Evolutionary conservation across 2,113 vertebrate species (phyloP).

Genomic region (Crotophaga sulcirostris): DNA sequence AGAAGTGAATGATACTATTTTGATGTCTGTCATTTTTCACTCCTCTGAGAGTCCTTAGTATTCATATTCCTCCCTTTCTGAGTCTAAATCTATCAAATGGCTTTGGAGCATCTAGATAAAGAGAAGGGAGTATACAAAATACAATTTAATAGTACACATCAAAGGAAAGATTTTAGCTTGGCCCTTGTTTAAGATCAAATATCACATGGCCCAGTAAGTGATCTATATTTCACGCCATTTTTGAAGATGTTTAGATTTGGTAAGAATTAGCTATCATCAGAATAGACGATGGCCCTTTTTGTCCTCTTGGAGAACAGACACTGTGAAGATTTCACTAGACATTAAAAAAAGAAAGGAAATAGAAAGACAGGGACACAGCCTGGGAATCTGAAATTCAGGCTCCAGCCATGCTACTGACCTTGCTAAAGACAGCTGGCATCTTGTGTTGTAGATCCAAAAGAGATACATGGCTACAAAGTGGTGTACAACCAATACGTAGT

Average conservation of each 20-base stretch:
- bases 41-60: not conserved
- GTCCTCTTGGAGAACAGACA: not conserved
- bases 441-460: not conserved
- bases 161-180: not conserved
- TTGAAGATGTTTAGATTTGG: not conserved
- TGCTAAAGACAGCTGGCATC: not conserved
- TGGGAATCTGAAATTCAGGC: not conserved
- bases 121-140: not conserved
- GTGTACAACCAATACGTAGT: not conserved
- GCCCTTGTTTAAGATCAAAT: not conserved
- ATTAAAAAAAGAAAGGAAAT: too few species aligned
- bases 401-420: not conserved
- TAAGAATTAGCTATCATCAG: not conserved
- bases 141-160: not conserved
- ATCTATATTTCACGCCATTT: not conserved
- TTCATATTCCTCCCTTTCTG: not conserved
- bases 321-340: not conserved
- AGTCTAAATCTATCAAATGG: not conserved
- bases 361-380: not conserved
- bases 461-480: not conserved
- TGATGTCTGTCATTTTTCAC: not conserved
- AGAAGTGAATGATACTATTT: not conserved
- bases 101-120: not conserved
- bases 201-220: not conserved
- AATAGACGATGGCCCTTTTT: not conserved